Base-by-base conservation (phyloP, 2,888 invertebrate species). In the Mythimna impura region DNA sequence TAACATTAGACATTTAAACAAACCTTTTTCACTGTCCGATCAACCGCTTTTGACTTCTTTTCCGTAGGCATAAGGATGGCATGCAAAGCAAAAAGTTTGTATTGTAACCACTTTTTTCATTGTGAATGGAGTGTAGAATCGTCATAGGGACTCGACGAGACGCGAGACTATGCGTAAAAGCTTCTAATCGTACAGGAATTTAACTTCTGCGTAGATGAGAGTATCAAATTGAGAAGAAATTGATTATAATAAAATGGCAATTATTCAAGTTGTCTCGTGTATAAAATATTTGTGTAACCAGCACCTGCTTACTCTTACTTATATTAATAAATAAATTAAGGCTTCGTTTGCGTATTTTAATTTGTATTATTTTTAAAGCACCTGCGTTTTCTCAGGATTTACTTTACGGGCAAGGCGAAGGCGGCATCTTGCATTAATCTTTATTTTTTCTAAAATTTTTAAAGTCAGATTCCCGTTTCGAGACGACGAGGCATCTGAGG, bases 181-280 rank as follows among this genome's bases (percentile, higher is more conserved):
- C 47, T 47, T 47, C 2, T 17, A 47, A 47, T 17, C 6, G 17
- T 47, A 47, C 17, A 6, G 47, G 17, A 17, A 47, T 47, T 47
- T 17, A 12, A 47, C 6, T 47, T 52, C 3, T 6, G 60, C 58
- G 17, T 43, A 43, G 17, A 30, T 17, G 0, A 10, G 9, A 2
- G n/a, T 57, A 40, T 55, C 9, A 55, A 55, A 55, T 55, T 52
- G 50, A 14, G 14, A 43, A 14, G 14, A 43, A 14, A 17, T 20
- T 50, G 8, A 52, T 52, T 52, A 8, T 5, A 20, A 36, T 0
- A 20, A 52, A n/a, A 52, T n/a, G 3, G 30, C 30, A 62, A 34
- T 12, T 34, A 40, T 72, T 75, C 82, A 84, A 81, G 30, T 84
- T 72, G 76, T 72, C 85, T 84, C 65, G 65, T 72, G 58, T 81